Evolutionary conservation across 1,140 invertebrate species (phyloP).

Genomic region (Pollicipes pollicipes): DNA sequence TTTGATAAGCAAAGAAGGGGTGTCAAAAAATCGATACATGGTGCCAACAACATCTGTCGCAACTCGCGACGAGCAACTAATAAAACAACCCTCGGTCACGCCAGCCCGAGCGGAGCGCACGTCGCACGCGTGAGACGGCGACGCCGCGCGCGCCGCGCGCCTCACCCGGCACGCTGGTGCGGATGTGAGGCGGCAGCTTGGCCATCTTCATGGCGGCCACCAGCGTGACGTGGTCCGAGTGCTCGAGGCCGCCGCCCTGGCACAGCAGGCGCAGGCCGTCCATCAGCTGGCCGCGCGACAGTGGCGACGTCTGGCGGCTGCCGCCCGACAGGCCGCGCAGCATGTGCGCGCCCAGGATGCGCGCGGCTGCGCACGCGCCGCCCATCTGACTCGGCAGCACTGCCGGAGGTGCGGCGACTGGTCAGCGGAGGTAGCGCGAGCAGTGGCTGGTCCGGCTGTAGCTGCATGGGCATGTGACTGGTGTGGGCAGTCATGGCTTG

Average conservation of each 20-base stretch:
- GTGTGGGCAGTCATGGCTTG: too few relatives aligned
- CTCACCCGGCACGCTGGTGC: constrained; percentile 26
- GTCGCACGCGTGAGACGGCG: too few relatives aligned
- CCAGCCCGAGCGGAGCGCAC: too few relatives aligned
- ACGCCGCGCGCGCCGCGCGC: too few relatives aligned
- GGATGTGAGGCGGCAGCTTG: constrained; percentile 39
- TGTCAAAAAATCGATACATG: too few relatives aligned
- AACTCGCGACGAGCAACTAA: too few relatives aligned
- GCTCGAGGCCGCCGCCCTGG: constrained; percentile 35
- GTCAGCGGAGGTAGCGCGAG: too few relatives aligned
- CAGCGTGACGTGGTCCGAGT: constrained; percentile 39
- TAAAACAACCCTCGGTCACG: too few relatives aligned
- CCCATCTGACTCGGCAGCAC: constrained; percentile 43
- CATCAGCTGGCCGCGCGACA: constrained; percentile 33
- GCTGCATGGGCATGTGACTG: too few relatives aligned
- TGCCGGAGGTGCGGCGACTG: constrained; percentile 21
- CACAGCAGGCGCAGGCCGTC: constrained; percentile 40
- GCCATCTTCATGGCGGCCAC: constrained; percentile 46
- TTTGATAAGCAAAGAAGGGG: too few relatives aligned
- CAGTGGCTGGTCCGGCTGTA: too few relatives aligned
- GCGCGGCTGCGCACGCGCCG: constrained; percentile 35
- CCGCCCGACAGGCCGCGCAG: constrained; percentile 31
- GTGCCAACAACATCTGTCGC: too few relatives aligned
- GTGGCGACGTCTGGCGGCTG: constrained; percentile 19
- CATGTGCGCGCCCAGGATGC: constrained; percentile 37